Conservation (phyloP, 2,888 invertebrate genomes). For the Tipula confusa region DNA sequence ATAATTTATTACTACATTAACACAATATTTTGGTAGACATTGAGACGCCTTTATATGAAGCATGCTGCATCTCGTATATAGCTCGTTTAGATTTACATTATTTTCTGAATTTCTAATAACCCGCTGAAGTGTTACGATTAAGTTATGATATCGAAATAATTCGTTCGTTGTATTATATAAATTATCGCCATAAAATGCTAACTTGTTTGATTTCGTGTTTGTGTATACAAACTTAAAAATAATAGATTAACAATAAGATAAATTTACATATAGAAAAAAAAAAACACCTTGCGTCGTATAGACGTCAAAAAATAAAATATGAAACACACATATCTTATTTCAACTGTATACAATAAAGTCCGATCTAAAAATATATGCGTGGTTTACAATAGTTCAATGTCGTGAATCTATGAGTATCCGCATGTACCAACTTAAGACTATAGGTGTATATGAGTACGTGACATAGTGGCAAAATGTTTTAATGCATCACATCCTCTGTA, state of each 20-base stretch:
- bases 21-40: not conserved
- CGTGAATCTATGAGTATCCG: not conserved
- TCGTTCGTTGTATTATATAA: not conserved
- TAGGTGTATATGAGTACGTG: not conserved
- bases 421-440: not conserved
- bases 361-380: not conserved
- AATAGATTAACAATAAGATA: conserved; percentile 12
- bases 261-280: not conserved
- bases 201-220: not conserved
- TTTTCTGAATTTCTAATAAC: not conserved
- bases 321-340: conserved; percentile 16
- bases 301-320: not conserved
- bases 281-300: not conserved
- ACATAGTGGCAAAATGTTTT: not conserved
- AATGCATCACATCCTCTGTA: not conserved
- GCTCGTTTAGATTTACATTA: not conserved
- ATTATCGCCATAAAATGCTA: not conserved
- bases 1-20: not conserved
- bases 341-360: not conserved
- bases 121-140: not conserved
- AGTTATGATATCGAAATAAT: not conserved
- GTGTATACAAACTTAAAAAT: not conserved
- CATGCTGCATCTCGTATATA: not conserved
- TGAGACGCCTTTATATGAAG: not conserved
- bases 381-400: not conserved